These are phyloP conservation scores for Scatophagus argus DNA, from an alignment of 2,113 vertebrate species.

Conservation along the genomic window DNA sequence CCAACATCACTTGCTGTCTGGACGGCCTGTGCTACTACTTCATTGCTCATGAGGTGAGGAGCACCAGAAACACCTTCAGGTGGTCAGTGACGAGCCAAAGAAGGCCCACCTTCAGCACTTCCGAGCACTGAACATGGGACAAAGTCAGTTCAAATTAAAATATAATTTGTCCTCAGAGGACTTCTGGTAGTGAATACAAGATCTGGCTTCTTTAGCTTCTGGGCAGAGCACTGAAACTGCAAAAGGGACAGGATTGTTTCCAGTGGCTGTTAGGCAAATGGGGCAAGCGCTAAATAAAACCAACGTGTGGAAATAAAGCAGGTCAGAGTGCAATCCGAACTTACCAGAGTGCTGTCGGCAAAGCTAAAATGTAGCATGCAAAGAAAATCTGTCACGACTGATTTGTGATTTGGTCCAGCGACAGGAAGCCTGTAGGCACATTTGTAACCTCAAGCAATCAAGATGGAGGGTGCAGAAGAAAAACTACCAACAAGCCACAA, in stretches of 20 bases:
- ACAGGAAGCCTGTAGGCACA: slow-evolving; percentile 28
- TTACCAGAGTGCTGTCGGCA: not conserved
- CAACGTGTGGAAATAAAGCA: not conserved
- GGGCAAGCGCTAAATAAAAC: not conserved
- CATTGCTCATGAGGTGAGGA: slow-evolving; percentile 85
- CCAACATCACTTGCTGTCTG: slow-evolving; percentile 93
- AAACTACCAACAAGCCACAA: too few species aligned
- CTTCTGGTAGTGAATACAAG: too few species aligned
- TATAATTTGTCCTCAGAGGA: not conserved
- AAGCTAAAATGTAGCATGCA: not conserved
- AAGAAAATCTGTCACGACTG: not conserved
- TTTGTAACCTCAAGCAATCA: slow-evolving; percentile 4
- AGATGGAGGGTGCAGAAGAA: not conserved
- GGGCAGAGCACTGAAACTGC: not conserved
- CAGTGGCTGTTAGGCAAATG: not conserved
- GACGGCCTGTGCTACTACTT: slow-evolving; percentile 95
- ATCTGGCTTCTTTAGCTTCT: not conserved
- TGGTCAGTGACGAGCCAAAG: slow-evolving; percentile 53
- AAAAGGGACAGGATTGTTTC: not conserved
- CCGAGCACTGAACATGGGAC: slow-evolving; percentile 65
- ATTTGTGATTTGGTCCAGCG: not conserved
- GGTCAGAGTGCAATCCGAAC: not conserved
- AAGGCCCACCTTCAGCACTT: slow-evolving; percentile 71
- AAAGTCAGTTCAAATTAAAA: not conserved
- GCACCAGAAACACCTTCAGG: slow-evolving; percentile 52